Conservation (phyloP, 2,888 invertebrate genomes). For the Acronicta aceris region DNA sequence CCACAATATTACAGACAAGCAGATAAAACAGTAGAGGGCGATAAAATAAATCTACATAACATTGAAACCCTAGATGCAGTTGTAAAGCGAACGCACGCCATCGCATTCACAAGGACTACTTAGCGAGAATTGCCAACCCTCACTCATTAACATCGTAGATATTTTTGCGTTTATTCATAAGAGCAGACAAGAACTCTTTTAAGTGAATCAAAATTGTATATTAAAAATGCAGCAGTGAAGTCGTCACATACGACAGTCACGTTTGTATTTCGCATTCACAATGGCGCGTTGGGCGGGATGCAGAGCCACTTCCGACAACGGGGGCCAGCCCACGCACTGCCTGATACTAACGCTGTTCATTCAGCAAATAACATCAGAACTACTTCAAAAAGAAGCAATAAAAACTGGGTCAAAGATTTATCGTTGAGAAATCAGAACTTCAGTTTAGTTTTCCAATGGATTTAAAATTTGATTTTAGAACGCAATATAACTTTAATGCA, state of each 20-base stretch:
- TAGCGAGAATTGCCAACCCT: slow-evolving; percentile 18
- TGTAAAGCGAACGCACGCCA: slow-evolving; percentile 8
- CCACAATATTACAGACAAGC: slow-evolving; percentile 16
- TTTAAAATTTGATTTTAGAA: slow-evolving; percentile 23
- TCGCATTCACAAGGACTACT: slow-evolving; percentile 11
- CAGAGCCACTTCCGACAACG: slow-evolving; percentile 71
- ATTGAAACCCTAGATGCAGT: slow-evolving; percentile 19
- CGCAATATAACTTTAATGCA: slow-evolving; percentile 22
- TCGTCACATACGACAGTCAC: slow-evolving; percentile 68
- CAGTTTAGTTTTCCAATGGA: slow-evolving; percentile 10
- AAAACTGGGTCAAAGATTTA: slow-evolving; percentile 34
- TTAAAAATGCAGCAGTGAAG: slow-evolving; percentile 65
- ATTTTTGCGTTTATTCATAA: slow-evolving; percentile 20
- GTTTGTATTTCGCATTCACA: slow-evolving; percentile 74
- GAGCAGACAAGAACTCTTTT: slow-evolving; percentile 13
- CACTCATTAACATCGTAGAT: slow-evolving; percentile 5
- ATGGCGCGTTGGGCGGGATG: slow-evolving; percentile 65
- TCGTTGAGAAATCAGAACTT: slow-evolving; percentile 10
- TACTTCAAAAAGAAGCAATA: slow-evolving; percentile 23
- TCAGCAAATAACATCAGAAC: slow-evolving; percentile 30
- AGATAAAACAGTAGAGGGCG: slow-evolving; percentile 12
- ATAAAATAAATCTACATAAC: slow-evolving; percentile 18
- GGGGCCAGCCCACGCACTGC: slow-evolving; percentile 57
- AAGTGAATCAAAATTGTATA: slow-evolving; percentile 44
- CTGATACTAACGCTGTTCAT: slow-evolving; percentile 38